Conservation (phyloP, 1,140 invertebrate species). For the Diabrotica undecimpunctata region DNA sequence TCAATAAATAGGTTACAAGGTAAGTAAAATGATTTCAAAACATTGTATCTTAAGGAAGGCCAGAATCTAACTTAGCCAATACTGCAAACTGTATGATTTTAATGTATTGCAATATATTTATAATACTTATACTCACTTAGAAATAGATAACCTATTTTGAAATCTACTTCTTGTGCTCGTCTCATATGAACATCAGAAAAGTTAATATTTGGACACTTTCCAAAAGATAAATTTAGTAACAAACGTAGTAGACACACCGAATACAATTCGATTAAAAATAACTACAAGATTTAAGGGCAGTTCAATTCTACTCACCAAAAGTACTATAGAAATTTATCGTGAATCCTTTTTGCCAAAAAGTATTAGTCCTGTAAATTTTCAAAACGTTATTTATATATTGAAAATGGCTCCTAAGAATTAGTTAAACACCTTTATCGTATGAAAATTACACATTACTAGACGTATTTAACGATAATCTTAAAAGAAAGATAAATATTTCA, state of each 20-base stretch:
- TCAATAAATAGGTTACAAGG: too few species aligned
- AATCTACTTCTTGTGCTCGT: not conserved
- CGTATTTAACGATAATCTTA: not conserved
- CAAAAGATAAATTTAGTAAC: constrained; percentile 38
- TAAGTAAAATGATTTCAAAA: too few species aligned
- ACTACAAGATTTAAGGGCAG: not conserved
- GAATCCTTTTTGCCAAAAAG: constrained; percentile 17
- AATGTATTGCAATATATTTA: too few species aligned
- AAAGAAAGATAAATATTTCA: constrained; percentile 1
- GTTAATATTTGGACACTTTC: constrained; percentile 28
- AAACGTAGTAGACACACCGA: constrained; percentile 1
- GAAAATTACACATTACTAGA: too few species aligned
- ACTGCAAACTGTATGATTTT: too few species aligned
- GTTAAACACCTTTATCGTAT: too few species aligned
- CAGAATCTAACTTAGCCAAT: too few species aligned
- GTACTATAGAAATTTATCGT: constrained; percentile 3
- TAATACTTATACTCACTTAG: not conserved
- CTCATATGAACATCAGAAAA: not conserved
- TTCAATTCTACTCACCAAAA: constrained; percentile 2
- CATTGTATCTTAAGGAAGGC: too few species aligned
- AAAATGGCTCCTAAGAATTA: not conserved
- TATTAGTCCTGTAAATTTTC: not conserved
- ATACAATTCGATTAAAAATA: constrained; percentile 3
- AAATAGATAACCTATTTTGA: not conserved
- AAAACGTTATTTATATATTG: not conserved